phyloP scores from a whole-genome alignment of 2,797 vertebrate species.

The Podarcis lilfordi region DNA sequence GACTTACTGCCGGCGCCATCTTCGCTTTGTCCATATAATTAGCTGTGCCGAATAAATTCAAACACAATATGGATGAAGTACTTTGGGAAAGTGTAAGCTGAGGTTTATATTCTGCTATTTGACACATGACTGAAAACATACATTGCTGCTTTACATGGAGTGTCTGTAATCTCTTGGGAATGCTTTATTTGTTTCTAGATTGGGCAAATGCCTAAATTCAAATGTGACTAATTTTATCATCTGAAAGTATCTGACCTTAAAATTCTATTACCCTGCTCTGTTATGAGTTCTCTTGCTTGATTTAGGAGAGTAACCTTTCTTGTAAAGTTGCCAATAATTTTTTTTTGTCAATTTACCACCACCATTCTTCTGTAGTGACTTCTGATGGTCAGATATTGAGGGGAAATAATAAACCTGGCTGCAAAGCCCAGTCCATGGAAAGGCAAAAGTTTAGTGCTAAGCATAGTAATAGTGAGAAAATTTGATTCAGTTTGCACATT shows the following conservation, averaged over 20 bases:
- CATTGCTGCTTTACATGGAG: background rate
- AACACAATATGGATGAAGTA: background rate
- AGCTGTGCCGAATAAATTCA: background rate
- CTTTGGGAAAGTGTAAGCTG: background rate
- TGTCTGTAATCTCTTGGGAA: background rate
- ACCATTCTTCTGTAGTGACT: conserved; percentile 34
- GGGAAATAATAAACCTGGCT: conserved; percentile 19
- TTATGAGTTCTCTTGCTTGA: conserved; percentile 39
- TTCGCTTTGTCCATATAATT: too few relatives aligned
- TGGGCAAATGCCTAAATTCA: conserved; percentile 56
- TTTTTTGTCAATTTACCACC: conserved; percentile 35
- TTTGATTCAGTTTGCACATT: too few relatives aligned
- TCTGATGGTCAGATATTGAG: conserved; percentile 49
- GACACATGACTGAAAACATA: background rate
- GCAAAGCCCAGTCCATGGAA: conserved; percentile 12
- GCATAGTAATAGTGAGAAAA: too few relatives aligned
- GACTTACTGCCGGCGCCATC: too few relatives aligned
- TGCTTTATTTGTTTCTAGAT: background rate
- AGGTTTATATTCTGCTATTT: background rate
- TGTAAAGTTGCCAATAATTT: conserved; percentile 17
- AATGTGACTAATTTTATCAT: conserved; percentile 45
- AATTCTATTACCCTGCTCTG: conserved; percentile 33
- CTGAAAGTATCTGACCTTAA: conserved; percentile 23
- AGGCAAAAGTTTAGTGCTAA: conserved; percentile 23
- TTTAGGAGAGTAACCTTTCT: conserved; percentile 44